Percentiles rank a stretch among this genome's conserved stretches.
Conservation (phyloP, 2,113 vertebrate genomes). For the Oryctolagus cuniculus region DNA sequence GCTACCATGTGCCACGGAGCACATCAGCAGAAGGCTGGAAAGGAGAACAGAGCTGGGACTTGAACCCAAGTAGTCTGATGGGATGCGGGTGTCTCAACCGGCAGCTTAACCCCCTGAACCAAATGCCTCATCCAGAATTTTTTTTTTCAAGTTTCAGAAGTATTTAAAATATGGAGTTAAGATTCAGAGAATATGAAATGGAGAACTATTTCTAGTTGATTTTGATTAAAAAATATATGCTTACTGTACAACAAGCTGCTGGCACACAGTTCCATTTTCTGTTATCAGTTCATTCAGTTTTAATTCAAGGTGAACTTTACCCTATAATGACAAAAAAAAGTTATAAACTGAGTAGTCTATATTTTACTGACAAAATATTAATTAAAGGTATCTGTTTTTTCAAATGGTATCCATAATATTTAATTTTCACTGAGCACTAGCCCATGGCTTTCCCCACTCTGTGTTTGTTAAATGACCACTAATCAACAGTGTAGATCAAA, state of each 20-base stretch:
- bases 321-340: constrained; percentile 88
- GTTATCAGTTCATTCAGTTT: constrained; percentile 97
- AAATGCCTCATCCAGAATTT: background rate
- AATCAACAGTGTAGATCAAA: constrained; percentile 47
- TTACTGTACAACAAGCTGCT: constrained; percentile 96
- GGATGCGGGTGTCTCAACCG: too few relatives aligned
- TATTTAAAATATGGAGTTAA: constrained; percentile 65
- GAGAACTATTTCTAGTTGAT: constrained; percentile 53
- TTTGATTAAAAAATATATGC: constrained; percentile 78
- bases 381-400: constrained; percentile 63
- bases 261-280: constrained; percentile 95
- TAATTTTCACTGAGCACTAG: constrained; percentile 17
- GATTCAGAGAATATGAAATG: constrained; percentile 49
- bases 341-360: constrained; percentile 68
- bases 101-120: background rate
- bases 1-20: too few relatives aligned
- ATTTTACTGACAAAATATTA: constrained; percentile 64
- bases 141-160: constrained; percentile 42
- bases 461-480: constrained; percentile 55
- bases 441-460: constrained; percentile 43
- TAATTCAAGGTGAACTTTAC: constrained; percentile 99
- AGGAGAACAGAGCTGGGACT: background rate
- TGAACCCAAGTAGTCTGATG: background rate
- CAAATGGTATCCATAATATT: constrained; percentile 38
- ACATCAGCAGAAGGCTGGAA: too few relatives aligned